A percentile compares a stretch with the other conserved stretches of the same genome.
These are phyloP conservation scores for Gymnoscopelus microlampas DNA, from an alignment of 2,797 vertebrate genomes.

Conservation along the genomic window DNA sequence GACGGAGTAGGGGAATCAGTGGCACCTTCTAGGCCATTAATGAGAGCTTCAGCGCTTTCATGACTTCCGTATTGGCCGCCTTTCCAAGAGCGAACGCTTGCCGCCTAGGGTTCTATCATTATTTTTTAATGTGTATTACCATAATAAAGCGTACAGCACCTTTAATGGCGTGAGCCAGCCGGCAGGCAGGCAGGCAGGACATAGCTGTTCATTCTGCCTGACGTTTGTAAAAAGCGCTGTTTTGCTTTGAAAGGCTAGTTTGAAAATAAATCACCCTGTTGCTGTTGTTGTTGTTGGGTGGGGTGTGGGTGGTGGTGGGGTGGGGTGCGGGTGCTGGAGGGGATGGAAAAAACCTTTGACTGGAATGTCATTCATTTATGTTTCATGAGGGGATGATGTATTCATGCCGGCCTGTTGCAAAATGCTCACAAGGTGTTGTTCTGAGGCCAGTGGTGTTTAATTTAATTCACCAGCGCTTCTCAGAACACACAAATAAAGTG, in stretches of 20 bases:
- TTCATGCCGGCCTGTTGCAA: background rate
- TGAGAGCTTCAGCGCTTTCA: too few species aligned
- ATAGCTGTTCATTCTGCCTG: too few species aligned
- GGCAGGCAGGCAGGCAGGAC: too few species aligned
- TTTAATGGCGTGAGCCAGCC: too few species aligned
- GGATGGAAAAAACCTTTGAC: background rate
- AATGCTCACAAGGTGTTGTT: background rate
- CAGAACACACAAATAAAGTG: conserved; percentile 4
- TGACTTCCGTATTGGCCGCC: too few species aligned
- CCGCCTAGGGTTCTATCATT: too few species aligned
- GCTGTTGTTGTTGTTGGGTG: background rate
- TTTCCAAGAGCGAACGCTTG: too few species aligned
- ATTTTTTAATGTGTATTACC: too few species aligned
- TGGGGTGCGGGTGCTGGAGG: background rate
- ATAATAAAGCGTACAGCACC: too few species aligned
- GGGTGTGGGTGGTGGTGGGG: background rate
- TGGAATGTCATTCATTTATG: background rate
- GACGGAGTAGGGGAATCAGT: too few species aligned
- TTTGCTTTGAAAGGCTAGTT: background rate
- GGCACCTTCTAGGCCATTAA: too few species aligned
- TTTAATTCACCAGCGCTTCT: background rate
- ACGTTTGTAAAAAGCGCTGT: background rate
- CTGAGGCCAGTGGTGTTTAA: background rate
- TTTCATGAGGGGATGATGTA: conserved; percentile 4
- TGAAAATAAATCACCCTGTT: too few species aligned